Conservation (phyloP, 2,113 vertebrate species). For the Columba livia region DNA sequence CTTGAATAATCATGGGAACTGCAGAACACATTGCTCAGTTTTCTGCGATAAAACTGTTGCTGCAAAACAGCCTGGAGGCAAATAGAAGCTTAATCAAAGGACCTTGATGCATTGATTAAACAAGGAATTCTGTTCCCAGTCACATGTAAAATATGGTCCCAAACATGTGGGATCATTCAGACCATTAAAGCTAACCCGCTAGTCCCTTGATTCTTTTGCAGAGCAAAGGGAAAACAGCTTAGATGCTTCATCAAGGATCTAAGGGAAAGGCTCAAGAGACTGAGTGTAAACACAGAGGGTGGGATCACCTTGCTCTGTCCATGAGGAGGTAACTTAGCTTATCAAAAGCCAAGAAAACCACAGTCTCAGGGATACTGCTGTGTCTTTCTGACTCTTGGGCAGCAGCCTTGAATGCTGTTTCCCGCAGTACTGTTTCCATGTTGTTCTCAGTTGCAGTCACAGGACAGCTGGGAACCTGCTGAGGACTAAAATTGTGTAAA, state of each 20-base stretch:
- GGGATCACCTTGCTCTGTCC: neutral
- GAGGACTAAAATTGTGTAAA: neutral
- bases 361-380: fast-evolving
- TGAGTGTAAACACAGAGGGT: neutral
- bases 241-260: neutral
- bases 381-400: neutral
- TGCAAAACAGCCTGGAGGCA: constrained; percentile 14
- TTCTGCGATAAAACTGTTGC: constrained; percentile 28
- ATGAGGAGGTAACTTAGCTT: neutral
- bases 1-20: constrained; percentile 20
- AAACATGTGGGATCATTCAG: constrained; percentile 45
- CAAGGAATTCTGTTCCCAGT: constrained; percentile 19
- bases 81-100: constrained; percentile 31
- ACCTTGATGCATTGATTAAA: constrained; percentile 52
- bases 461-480: neutral
- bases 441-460: neutral
- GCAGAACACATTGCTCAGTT: constrained; percentile 31
- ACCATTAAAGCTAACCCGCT: neutral
- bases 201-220: neutral
- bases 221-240: neutral
- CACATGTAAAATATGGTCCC: neutral
- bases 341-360: neutral
- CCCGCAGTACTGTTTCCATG: neutral
- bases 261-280: neutral
- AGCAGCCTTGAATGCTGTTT: neutral